Conservation (phyloP, 2,888 invertebrate genomes). For the Lepidocyrtoides sp. region DNA sequence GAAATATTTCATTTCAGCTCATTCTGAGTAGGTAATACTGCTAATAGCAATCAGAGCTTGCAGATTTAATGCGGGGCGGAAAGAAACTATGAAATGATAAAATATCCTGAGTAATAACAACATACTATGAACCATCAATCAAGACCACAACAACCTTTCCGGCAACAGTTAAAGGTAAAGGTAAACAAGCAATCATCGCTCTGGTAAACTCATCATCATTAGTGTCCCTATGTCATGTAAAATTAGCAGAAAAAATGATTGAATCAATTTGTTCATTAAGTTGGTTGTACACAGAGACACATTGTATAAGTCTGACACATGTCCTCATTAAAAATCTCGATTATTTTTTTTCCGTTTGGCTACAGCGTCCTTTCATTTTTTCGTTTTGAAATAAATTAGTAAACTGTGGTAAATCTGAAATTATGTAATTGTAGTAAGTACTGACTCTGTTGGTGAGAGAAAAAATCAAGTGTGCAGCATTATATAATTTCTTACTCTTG, state of each 20-base stretch:
- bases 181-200: slow-evolving; percentile 38
- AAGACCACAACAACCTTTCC: not conserved
- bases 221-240: slow-evolving; percentile 24
- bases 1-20: too few relatives aligned
- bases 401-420: slow-evolving; percentile 4
- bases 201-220: slow-evolving; percentile 2
- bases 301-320: not conserved
- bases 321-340: slow-evolving; percentile 36
- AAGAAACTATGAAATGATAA: too few relatives aligned
- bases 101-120: too few relatives aligned
- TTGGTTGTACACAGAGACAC: too few relatives aligned
- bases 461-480: slow-evolving; percentile 29
- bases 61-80: too few relatives aligned
- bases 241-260: slow-evolving; percentile 42
- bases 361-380: slow-evolving; percentile 23
- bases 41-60: too few relatives aligned
- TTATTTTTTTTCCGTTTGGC: not conserved
- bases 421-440: not conserved
- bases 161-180: not conserved
- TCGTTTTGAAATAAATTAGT: slow-evolving; percentile 32
- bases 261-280: slow-evolving; percentile 38
- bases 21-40: too few relatives aligned
- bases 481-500: not conserved
- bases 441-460: not conserved
- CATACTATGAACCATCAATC: not conserved